Percentiles rank a stretch among this genome's conserved stretches.
phyloP scores from a whole-genome alignment of 2,797 vertebrate genomes.

The Chaetodon trifasciatus region DNA sequence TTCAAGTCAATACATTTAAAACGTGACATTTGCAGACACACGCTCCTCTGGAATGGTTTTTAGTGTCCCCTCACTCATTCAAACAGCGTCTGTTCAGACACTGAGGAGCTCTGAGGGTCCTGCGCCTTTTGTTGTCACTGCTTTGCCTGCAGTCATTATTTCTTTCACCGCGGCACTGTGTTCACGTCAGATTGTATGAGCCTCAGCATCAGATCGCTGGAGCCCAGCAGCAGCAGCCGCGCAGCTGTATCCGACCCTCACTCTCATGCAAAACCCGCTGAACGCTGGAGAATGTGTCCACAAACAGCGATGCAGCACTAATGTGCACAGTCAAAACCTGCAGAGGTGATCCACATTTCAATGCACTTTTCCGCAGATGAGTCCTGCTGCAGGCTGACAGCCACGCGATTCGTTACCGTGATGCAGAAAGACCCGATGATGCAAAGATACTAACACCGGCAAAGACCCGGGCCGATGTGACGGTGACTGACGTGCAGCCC shows the following conservation, averaged over 20 bases:
- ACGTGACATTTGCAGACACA: neutral
- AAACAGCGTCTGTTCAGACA: neutral
- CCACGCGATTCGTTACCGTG: slow-evolving; percentile 31
- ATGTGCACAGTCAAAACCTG: slow-evolving; percentile 4
- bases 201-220: slow-evolving; percentile 11
- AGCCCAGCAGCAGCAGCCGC: neutral
- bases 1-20: neutral
- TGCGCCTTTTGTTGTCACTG: no score
- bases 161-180: neutral
- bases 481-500: slow-evolving; percentile 24
- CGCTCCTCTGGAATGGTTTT: neutral
- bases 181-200: neutral
- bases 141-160: neutral
- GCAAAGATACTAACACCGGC: neutral
- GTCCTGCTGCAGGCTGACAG: slow-evolving; percentile 54
- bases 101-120: neutral
- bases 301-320: neutral
- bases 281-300: no score
- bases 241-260: no score
- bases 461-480: neutral
- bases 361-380: neutral
- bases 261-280: neutral
- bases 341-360: slow-evolving; percentile 1
- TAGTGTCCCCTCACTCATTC: neutral
- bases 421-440: neutral